Percentiles rank a stretch among this genome's conserved stretches.
These are phyloP conservation scores for Cataglyphis albicans DNA, from an alignment of 2,888 invertebrate genomes.

Conservation along the genomic window DNA sequence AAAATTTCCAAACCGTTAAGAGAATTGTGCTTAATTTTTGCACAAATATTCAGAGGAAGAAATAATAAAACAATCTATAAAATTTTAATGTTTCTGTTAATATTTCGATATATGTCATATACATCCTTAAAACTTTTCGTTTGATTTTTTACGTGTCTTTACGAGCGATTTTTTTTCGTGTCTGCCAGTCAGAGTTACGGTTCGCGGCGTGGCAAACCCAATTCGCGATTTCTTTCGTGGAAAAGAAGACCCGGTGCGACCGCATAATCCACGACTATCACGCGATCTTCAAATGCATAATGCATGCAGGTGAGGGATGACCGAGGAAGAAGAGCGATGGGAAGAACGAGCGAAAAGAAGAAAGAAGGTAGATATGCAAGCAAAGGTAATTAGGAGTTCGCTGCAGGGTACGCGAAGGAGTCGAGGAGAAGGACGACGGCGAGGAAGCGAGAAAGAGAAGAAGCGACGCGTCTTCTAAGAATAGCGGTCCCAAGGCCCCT, in stretches of 20 bases:
- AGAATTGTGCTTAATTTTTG: too few species aligned
- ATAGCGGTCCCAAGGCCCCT: conserved; percentile 80
- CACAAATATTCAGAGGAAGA: too few species aligned
- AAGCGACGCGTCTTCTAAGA: conserved; percentile 77
- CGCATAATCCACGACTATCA: conserved; percentile 80
- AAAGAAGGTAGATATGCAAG: conserved; percentile 48
- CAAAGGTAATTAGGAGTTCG: conserved; percentile 71
- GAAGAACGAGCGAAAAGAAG: conserved; percentile 33
- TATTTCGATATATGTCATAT: too few species aligned
- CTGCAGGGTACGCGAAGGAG: conserved; percentile 66
- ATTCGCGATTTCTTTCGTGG: conserved; percentile 71
- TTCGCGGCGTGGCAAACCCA: conserved; percentile 56
- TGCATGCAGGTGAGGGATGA: conserved; percentile 71
- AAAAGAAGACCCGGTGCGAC: conserved; percentile 65
- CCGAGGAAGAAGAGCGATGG: conserved; percentile 42
- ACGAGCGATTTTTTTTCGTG: conserved; percentile 22
- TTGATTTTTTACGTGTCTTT: conserved; percentile 49
- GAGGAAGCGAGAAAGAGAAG: conserved; percentile 50
- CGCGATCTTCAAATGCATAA: conserved; percentile 82
- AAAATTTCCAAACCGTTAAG: too few species aligned
- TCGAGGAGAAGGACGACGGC: conserved; percentile 58
- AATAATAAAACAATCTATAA: too few species aligned
- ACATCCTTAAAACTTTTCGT: neutral
- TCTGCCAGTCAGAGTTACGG: conserved; percentile 58
- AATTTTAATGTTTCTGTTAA: too few species aligned